Conservation (phyloP, 2,113 vertebrate genomes). For the Notarius quadriscutis region DNA sequence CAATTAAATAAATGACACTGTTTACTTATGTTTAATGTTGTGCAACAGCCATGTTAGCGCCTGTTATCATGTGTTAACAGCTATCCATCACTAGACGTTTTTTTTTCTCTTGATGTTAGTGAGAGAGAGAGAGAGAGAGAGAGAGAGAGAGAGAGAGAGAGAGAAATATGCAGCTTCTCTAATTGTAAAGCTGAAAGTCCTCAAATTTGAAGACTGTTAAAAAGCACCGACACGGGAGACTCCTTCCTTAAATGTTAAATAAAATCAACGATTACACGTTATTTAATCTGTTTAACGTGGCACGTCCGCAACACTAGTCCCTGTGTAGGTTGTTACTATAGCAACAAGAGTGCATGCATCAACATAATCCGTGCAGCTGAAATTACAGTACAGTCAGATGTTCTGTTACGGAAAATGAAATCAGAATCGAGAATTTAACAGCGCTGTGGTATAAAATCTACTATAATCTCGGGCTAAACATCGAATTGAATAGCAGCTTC, state of each 20-base stretch:
- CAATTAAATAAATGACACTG: not conserved
- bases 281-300: not conserved
- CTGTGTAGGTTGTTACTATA: not conserved
- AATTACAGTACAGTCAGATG: not conserved
- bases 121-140: not conserved
- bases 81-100: not conserved
- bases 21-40: not conserved
- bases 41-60: not conserved
- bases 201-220: not conserved
- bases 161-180: not conserved
- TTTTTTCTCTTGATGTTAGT: not conserved
- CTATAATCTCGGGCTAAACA: not conserved
- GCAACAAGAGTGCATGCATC: not conserved
- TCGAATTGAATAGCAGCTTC: not conserved
- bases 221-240: not conserved
- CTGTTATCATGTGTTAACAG: not conserved
- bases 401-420: not conserved
- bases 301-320: not conserved
- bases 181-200: not conserved
- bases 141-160: too few relatives aligned
- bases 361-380: not conserved
- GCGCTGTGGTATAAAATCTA: not conserved
- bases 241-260: not conserved
- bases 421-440: not conserved
- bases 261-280: not conserved